Percentiles rank a stretch among this genome's conserved stretches.
These are phyloP conservation scores for Bufo bufo DNA, from an alignment of 2,113 vertebrate species.

Conservation along the genomic window DNA sequence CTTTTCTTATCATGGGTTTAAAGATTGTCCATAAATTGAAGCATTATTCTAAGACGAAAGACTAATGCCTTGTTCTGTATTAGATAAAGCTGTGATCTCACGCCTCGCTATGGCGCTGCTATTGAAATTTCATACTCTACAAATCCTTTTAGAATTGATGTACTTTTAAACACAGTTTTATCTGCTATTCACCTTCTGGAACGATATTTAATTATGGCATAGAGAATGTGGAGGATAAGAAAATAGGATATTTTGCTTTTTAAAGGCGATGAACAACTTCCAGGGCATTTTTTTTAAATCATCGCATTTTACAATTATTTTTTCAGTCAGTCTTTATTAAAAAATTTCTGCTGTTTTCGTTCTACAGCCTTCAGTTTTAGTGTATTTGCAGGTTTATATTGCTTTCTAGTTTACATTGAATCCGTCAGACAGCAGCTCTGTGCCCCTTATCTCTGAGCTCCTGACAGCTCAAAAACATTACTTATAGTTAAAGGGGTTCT, in stretches of 20 bases:
- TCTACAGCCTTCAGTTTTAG: too few species aligned
- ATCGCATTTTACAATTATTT: too few species aligned
- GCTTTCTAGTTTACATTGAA: too few species aligned
- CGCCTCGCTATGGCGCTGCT: constrained; percentile 2
- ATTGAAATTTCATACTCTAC: constrained; percentile 21
- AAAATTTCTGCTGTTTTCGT: too few species aligned
- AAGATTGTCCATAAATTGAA: neutral
- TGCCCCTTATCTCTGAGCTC: too few species aligned
- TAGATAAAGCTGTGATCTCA: constrained; percentile 17
- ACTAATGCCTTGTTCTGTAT: constrained; percentile 10
- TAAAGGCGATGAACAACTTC: neutral
- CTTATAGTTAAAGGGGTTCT: too few species aligned
- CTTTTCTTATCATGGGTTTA: neutral
- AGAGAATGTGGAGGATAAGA: neutral
- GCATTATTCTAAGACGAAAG: neutral
- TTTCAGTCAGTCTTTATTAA: too few species aligned
- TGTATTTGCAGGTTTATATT: too few species aligned
- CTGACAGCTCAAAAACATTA: too few species aligned
- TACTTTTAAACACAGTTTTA: constrained; percentile 11
- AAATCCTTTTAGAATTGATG: constrained; percentile 55
- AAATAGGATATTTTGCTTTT: neutral
- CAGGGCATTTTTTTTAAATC: too few species aligned
- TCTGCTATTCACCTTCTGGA: constrained; percentile 15
- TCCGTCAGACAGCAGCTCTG: too few species aligned
- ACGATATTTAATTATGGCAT: constrained; percentile 42